Percentiles rank a stretch among this genome's conserved stretches.
Conservation (phyloP, 2,797 vertebrate species). For the Hemibagrus guttatus region DNA sequence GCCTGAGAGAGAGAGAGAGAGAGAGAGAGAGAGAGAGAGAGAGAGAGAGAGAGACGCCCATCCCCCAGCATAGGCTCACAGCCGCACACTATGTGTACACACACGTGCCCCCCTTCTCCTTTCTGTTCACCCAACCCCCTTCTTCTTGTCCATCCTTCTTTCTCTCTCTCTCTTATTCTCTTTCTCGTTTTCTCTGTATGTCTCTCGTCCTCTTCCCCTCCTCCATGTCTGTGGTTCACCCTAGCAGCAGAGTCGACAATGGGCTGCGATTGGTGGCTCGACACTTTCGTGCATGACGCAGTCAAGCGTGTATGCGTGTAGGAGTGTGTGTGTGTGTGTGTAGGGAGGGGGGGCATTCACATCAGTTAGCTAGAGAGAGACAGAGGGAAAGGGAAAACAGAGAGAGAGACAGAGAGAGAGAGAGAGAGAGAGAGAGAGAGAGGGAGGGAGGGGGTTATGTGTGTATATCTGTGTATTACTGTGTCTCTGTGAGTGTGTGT, state of each 20-base stretch:
- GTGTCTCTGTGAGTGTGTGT: constrained; percentile 48
- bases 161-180: constrained; percentile 46
- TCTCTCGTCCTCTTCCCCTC: constrained; percentile 48
- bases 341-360: constrained; percentile 60
- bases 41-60: constrained; percentile 44
- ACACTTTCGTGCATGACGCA: constrained; percentile 78
- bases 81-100: constrained; percentile 34
- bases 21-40: constrained; percentile 29
- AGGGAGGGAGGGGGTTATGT: constrained; percentile 46
- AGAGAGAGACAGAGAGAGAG: constrained; percentile 56
- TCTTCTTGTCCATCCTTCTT: constrained; percentile 43
- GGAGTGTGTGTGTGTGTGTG: constrained; percentile 43
- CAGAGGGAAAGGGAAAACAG: constrained; percentile 43
- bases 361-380: constrained; percentile 64
- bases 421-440: constrained; percentile 54
- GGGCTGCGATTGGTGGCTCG: constrained; percentile 73
- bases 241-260: constrained; percentile 78
- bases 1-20: constrained; percentile 65
- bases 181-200: constrained; percentile 44
- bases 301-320: constrained; percentile 52
- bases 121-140: constrained; percentile 54
- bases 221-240: constrained; percentile 73
- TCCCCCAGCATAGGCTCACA: constrained; percentile 59
- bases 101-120: constrained; percentile 53
- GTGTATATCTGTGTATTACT: constrained; percentile 43